Conservation (phyloP, 2,888 invertebrate genomes). For the Xestia xanthographa region DNA sequence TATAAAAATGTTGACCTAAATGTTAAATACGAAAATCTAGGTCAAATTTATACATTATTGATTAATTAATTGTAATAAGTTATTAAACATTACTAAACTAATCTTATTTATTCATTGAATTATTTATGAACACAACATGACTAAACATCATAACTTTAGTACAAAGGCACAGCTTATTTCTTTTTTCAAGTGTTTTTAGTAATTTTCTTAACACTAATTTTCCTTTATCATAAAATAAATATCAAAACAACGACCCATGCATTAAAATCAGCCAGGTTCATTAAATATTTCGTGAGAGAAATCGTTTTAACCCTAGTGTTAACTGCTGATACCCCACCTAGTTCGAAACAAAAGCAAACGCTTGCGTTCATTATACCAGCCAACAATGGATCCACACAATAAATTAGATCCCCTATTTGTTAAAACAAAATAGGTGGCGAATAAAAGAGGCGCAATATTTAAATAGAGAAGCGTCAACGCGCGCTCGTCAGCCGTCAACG, state of each 20-base stretch:
- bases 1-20: slow-evolving; percentile 28
- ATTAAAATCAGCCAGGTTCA: slow-evolving; percentile 14
- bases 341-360: slow-evolving; percentile 69
- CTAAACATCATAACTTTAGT: too few species aligned
- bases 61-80: too few species aligned
- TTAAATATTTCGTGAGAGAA: slow-evolving; percentile 47
- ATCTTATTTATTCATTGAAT: neutral
- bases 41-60: neutral
- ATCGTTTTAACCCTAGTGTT: slow-evolving; percentile 41
- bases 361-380: slow-evolving; percentile 73
- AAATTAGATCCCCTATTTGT: slow-evolving; percentile 82
- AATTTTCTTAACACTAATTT: neutral
- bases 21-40: neutral
- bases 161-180: too few species aligned
- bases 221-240: neutral
- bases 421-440: slow-evolving; percentile 76
- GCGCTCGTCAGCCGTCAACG: slow-evolving; percentile 75
- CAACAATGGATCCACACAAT: slow-evolving; percentile 80
- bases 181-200: neutral
- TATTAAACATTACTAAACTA: too few species aligned
- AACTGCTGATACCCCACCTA: slow-evolving; percentile 49
- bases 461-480: slow-evolving; percentile 84
- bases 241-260: neutral
- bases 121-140: too few species aligned
- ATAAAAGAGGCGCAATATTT: slow-evolving; percentile 83